phyloP scores from a whole-genome alignment of 1,140 invertebrate genomes.

The Monochamus saltuarius region DNA sequence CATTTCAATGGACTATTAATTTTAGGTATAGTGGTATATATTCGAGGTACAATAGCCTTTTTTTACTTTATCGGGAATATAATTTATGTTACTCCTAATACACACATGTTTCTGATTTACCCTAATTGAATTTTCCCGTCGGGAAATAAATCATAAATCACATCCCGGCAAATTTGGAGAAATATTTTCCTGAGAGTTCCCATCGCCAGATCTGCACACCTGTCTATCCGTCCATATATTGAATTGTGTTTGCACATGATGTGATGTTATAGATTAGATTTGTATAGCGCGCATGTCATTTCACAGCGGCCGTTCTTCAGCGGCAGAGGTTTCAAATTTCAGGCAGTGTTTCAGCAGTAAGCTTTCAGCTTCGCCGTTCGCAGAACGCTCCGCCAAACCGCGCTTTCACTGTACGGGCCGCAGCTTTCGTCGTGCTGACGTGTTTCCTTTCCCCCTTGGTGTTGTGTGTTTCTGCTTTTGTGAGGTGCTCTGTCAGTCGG shows the following conservation, averaged over 20 bases:
- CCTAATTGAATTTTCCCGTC: too few relatives aligned
- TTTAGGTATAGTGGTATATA: too few relatives aligned
- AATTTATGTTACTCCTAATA: too few relatives aligned
- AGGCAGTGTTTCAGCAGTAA: conserved; percentile 35
- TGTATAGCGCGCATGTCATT: conserved; percentile 47
- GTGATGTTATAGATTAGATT: conserved; percentile 51
- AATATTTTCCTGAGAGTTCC: too few relatives aligned
- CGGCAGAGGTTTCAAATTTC: conserved; percentile 21
- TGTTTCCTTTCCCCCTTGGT: not conserved
- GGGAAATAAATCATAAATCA: too few relatives aligned
- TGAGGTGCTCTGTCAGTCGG: not conserved
- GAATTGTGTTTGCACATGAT: conserved; percentile 37
- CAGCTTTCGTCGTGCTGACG: not conserved
- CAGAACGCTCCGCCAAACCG: conserved; percentile 14
- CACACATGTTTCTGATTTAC: too few relatives aligned
- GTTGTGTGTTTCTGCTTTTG: not conserved
- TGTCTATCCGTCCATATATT: conserved; percentile 23
- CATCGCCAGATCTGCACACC: conserved; percentile 8
- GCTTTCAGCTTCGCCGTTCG: conserved; percentile 33
- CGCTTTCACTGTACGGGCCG: conserved; percentile 16
- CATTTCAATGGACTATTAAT: too few relatives aligned
- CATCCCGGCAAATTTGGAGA: too few relatives aligned
- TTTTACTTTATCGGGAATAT: too few relatives aligned
- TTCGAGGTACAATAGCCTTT: too few relatives aligned
- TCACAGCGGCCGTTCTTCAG: conserved; percentile 26